Conservation (phyloP, 2,797 vertebrate species). For the Danio albolineatus region DNA sequence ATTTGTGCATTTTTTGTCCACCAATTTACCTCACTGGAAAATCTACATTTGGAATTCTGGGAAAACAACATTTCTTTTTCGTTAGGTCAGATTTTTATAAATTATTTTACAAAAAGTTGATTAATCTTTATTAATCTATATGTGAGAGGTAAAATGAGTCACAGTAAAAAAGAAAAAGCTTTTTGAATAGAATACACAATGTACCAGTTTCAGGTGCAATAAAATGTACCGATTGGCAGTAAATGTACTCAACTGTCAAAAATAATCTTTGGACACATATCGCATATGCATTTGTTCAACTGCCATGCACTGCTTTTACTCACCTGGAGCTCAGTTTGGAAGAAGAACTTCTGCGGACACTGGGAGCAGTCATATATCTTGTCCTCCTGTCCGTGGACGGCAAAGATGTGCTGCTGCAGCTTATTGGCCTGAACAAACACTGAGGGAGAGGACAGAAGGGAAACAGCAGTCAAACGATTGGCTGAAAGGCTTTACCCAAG, state of each 20-base stretch:
- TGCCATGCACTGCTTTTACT: constrained; percentile 46
- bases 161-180: too few relatives aligned
- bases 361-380: constrained; percentile 99
- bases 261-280: neutral
- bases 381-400: constrained; percentile 96
- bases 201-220: too few relatives aligned
- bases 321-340: constrained; percentile 99
- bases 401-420: constrained; percentile 98
- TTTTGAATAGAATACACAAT: too few relatives aligned
- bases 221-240: neutral
- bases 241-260: neutral
- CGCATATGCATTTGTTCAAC: neutral
- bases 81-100: neutral
- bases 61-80: neutral
- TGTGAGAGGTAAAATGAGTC: neutral
- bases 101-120: too few relatives aligned
- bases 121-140: too few relatives aligned
- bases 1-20: neutral
- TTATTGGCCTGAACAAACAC: constrained; percentile 98
- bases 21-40: neutral
- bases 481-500: neutral
- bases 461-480: constrained; percentile 31
- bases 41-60: neutral
- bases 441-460: constrained; percentile 60
- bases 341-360: constrained; percentile 99